Evolutionary conservation across 1,140 invertebrate species (phyloP).

Genomic region (Trichonephila inaurata): DNA sequence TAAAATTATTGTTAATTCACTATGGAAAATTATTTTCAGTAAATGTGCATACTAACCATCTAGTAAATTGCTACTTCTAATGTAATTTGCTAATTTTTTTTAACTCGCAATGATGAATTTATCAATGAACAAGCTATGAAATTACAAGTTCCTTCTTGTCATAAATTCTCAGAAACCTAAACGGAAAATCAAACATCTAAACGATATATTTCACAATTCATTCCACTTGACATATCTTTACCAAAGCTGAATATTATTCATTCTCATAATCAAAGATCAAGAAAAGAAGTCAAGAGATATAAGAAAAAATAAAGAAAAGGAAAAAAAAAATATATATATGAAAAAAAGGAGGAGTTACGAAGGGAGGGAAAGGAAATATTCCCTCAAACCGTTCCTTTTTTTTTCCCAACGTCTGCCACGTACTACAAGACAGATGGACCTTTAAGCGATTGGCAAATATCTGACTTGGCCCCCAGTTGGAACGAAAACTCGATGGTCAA

Average conservation of each 20-base stretch:
- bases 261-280: not conserved
- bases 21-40: too few species aligned
- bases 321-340: too few species aligned
- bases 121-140: too few species aligned
- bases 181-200: too few species aligned
- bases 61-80: too few species aligned
- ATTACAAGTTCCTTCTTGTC: too few species aligned
- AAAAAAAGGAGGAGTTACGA: slow-evolving; percentile 21
- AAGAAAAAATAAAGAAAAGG: not conserved
- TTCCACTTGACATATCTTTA: not conserved
- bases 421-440: slow-evolving; percentile 62
- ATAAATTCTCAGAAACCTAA: too few species aligned
- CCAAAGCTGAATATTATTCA: not conserved
- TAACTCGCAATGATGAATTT: too few species aligned
- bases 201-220: not conserved
- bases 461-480: slow-evolving; percentile 42
- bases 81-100: too few species aligned
- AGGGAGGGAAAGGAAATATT: not conserved
- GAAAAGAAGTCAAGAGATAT: not conserved
- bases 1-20: too few species aligned
- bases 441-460: slow-evolving; percentile 73
- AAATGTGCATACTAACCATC: too few species aligned
- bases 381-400: not conserved
- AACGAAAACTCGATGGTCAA: slow-evolving; percentile 41
- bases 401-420: slow-evolving; percentile 30